These are phyloP conservation scores for Morelia viridis DNA, from an alignment of 2,797 vertebrate genomes.

Conservation along the genomic window DNA sequence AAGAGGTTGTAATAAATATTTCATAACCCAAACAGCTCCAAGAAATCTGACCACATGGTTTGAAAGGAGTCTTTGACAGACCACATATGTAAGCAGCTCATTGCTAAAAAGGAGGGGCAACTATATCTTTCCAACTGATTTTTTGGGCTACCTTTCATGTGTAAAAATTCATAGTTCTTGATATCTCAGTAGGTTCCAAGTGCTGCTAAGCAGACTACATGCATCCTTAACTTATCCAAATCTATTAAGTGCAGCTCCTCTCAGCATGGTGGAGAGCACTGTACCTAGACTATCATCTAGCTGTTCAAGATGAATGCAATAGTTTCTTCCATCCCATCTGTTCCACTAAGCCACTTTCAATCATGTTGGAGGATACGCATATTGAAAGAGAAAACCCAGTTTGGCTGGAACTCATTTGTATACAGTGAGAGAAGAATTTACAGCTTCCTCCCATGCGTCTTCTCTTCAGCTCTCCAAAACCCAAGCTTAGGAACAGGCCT, in stretches of 20 bases:
- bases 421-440: constrained; percentile 12
- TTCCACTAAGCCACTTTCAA: background rate
- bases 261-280: background rate
- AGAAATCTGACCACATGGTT: background rate
- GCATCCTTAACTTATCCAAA: background rate
- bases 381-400: constrained; percentile 14
- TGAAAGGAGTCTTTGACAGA: background rate
- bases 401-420: constrained; percentile 14
- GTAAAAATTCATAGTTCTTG: background rate
- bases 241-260: background rate
- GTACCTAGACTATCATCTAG: background rate
- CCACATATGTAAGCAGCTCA: background rate
- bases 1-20: background rate
- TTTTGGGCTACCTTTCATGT: background rate
- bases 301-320: background rate
- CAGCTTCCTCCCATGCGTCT: constrained; percentile 11
- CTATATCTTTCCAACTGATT: background rate
- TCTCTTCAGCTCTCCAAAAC: background rate
- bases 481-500: constrained; percentile 34
- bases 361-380: background rate
- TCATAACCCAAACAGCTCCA: background rate
- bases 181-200: background rate
- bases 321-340: background rate
- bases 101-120: background rate
- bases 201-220: background rate